Evolutionary conservation across 2,113 vertebrate species (phyloP).

Genomic region (Acrocephalus kingi): DNA sequence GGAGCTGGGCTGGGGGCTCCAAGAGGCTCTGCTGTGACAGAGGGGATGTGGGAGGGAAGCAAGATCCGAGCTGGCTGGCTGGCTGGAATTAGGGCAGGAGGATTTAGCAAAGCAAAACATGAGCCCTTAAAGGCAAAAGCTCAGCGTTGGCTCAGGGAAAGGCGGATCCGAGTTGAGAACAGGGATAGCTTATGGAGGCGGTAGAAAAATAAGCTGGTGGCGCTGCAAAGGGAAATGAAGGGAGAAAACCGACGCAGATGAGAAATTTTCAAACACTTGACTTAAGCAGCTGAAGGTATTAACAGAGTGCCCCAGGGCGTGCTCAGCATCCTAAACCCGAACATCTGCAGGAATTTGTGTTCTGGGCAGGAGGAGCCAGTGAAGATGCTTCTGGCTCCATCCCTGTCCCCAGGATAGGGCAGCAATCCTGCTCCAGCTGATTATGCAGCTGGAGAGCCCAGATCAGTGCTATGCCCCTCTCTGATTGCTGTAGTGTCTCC

Average conservation of each 20-base stretch:
- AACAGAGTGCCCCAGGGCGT: not conserved
- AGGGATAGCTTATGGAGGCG: not conserved
- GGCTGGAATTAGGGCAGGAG: slow-evolving; percentile 15
- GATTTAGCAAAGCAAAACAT: slow-evolving; percentile 9
- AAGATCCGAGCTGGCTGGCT: not conserved
- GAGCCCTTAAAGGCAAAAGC: slow-evolving; percentile 9
- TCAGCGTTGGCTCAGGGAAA: not conserved
- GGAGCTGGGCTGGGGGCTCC: not conserved
- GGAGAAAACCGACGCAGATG: not conserved
- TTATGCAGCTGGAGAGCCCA: not conserved
- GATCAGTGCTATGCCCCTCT: fast-evolving
- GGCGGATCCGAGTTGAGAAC: not conserved
- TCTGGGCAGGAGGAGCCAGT: not conserved
- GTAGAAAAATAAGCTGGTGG: not conserved
- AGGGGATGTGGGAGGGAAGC: not conserved
- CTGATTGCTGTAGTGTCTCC: not conserved
- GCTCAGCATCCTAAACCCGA: not conserved
- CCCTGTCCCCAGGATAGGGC: not conserved
- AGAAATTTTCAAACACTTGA: not conserved
- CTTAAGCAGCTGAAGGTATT: slow-evolving; percentile 32
- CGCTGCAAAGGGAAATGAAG: not conserved
- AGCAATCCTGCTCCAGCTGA: fast-evolving
- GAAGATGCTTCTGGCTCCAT: not conserved
- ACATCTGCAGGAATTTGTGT: not conserved
- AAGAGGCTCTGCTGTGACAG: not conserved